A percentile compares a stretch with the other conserved stretches of the same genome.
Conservation (phyloP, 53 echinoderm and acorn worm genomes). For the Crossaster papposus region DNA sequence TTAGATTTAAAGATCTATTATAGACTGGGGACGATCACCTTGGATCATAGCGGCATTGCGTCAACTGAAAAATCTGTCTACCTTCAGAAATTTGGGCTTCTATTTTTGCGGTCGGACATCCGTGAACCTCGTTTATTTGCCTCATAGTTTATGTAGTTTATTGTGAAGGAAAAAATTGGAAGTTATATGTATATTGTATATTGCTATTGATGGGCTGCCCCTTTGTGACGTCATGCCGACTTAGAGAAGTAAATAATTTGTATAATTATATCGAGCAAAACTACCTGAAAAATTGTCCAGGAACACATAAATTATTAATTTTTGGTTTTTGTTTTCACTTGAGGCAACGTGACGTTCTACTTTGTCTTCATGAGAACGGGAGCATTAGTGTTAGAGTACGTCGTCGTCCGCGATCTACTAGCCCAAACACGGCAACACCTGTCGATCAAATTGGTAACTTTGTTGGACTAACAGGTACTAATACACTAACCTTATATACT, state of each 20-base stretch:
- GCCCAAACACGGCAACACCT: conserved; percentile 66
- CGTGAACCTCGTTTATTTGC: no score
- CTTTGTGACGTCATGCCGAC: no score
- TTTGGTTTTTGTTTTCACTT: not conserved
- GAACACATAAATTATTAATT: not conserved
- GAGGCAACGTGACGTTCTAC: conserved; percentile 92
- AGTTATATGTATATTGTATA: no score
- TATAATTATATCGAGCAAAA: not conserved
- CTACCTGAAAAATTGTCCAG: not conserved
- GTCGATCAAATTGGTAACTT: conserved; percentile 76
- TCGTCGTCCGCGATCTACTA: conserved; percentile 65
- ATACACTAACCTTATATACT: not conserved
- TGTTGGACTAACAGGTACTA: conserved; percentile 62
- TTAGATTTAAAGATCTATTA: not conserved
- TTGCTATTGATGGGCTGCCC: no score
- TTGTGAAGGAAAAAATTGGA: no score
- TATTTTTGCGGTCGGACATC: no score
- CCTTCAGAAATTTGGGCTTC: no score
- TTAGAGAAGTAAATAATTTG: no score
- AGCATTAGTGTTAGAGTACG: conserved; percentile 92
- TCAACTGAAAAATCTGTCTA: no score
- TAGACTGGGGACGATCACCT: not conserved
- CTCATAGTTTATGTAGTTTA: no score
- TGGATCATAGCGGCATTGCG: no score
- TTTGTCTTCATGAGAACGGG: conserved; percentile 97